Evolutionary conservation across 2,113 vertebrate species (phyloP), one percentile per base, ranked within the genome.

Genomic region (Falco punctatus): DNA sequence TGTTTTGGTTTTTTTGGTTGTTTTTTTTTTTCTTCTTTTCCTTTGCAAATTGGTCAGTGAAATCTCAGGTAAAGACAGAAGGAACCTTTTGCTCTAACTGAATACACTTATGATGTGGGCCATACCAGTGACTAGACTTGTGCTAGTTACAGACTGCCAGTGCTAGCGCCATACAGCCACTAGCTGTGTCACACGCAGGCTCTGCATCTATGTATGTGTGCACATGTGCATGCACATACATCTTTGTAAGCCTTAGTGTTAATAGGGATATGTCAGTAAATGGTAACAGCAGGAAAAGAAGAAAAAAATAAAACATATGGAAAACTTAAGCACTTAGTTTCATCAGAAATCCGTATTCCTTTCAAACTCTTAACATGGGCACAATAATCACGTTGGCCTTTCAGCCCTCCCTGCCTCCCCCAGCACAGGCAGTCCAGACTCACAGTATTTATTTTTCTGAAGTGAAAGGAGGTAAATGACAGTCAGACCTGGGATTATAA

Each of bases 361-460:
- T 90, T 69, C 35, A 40, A 49, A 32, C 9, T 83, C 26, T 80
- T 80, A 57, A 84, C 28, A 75, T 4, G 22, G 30, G n/a, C 40
- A 35, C 12, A 83, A 52, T n/a, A 59, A n/a, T 35, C 2, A 0
- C 22, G 14, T 33, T 69, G 44, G 10, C 11, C 24, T 85, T 81
- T 77, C 33, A 66, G 27, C 15, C 10, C 11, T 42, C 21, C 20
- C n/a, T 38, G 20, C 18, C 22, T 78, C 21, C 21, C 13, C 21
- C 16, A 86, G 51, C 27, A n/a, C 13, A 44, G 0, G 0, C 22
- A 54, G 6, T 44, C 18, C 46, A 58, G 42, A 52, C 42, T 59
- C 35, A 72, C 38, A 21, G 5, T 38, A 48, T 23, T 52, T 59
- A 28, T 65, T 40, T 88, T 8, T 83, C 49, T 69, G 49, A 90